These are phyloP conservation scores for Pipistrellus nathusii DNA, from an alignment of 2,797 vertebrate genomes.

Conservation along the genomic window DNA sequence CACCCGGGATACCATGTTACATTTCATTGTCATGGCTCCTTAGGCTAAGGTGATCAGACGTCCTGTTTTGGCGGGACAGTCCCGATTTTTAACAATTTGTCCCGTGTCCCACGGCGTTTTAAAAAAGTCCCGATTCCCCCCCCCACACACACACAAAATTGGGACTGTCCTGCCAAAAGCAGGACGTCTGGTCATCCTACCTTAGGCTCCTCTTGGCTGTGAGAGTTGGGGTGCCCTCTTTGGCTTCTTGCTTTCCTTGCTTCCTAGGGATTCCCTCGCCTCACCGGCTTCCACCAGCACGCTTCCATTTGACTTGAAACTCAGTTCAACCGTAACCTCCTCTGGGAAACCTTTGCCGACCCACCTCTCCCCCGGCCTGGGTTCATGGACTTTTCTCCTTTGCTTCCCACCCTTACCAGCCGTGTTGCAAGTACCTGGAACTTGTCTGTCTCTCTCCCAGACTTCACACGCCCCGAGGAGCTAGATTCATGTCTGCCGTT, in stretches of 20 bases:
- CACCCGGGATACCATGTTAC: neutral
- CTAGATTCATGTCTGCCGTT: neutral
- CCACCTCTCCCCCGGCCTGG: neutral
- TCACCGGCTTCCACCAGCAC: slow-evolving; percentile 5
- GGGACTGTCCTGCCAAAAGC: no score
- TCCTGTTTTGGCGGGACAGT: no score
- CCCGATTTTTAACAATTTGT: no score
- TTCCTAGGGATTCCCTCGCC: neutral
- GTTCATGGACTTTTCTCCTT: neutral
- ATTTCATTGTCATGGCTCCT: neutral
- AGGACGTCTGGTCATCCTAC: neutral
- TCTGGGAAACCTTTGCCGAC: neutral
- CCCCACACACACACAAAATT: no score
- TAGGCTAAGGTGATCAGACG: neutral
- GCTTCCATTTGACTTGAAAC: slow-evolving; percentile 48
- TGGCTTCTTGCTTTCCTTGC: neutral
- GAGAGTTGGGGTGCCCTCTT: neutral
- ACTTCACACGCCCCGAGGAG: neutral
- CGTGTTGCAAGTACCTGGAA: neutral
- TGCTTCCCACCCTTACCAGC: neutral
- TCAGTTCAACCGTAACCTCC: neutral
- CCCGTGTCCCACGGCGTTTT: no score
- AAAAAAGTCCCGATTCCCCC: no score
- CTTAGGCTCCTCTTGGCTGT: slow-evolving; percentile 11
- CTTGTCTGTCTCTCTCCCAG: neutral